Evolutionary conservation across 2,113 vertebrate genomes (phyloP).

Genomic region (Takifugu bimaculatus): DNA sequence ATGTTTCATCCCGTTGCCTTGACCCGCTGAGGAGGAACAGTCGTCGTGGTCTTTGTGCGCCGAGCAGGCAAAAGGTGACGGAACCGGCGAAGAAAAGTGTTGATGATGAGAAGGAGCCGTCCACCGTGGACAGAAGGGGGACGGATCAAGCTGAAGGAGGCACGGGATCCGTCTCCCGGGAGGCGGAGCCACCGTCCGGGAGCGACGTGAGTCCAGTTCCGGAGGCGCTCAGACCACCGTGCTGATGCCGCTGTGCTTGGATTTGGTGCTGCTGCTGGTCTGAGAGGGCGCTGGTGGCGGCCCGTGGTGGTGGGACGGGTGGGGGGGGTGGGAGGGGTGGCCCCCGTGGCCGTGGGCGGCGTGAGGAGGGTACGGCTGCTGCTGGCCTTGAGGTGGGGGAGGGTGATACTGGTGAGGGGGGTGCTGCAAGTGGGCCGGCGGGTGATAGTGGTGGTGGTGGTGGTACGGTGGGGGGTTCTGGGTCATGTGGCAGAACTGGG

Average conservation of each 20-base stretch:
- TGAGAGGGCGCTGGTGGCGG: conserved; percentile 60
- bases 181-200: neutral
- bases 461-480: conserved; percentile 93
- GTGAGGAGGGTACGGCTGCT: conserved; percentile 60
- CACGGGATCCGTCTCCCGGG: conserved; percentile 32
- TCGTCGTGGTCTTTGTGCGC: conserved; percentile 70
- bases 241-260: conserved; percentile 96
- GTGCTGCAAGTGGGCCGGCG: conserved; percentile 84
- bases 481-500: conserved; percentile 84
- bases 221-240: conserved; percentile 82
- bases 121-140: neutral
- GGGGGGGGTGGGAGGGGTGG: conserved; percentile 73
- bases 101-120: no score
- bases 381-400: conserved; percentile 69
- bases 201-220: conserved; percentile 54
- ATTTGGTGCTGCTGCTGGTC: conserved; percentile 78
- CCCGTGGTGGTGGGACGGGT: conserved; percentile 80
- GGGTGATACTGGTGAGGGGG: conserved; percentile 80
- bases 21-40: conserved; percentile 58
- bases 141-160: conserved; percentile 17
- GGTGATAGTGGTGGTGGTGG: conserved; percentile 94
- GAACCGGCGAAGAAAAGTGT: neutral
- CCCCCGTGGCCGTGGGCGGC: conserved; percentile 72
- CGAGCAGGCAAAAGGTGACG: conserved; percentile 28
- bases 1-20: conserved; percentile 42